A percentile compares a stretch with the other conserved stretches of the same genome.
Evolutionary conservation across 92 coral and sea anemone genomes (phyloP).

Genomic region (Actinostola sp.): DNA sequence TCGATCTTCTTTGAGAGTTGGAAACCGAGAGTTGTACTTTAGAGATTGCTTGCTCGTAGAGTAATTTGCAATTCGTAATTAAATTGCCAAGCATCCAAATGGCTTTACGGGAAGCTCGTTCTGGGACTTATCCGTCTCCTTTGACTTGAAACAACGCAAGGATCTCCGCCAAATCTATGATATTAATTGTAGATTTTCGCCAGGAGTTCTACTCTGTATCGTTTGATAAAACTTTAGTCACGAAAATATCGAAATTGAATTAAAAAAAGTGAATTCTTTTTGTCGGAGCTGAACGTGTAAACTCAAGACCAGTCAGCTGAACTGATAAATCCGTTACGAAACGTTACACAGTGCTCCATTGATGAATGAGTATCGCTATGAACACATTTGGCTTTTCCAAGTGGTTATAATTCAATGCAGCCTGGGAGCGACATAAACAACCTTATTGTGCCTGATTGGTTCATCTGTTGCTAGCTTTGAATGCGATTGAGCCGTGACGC

Average conservation of each 20-base stretch:
- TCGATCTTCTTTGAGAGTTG: not conserved
- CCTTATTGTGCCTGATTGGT: conserved; percentile 72
- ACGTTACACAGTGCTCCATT: not conserved
- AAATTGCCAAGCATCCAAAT: not conserved
- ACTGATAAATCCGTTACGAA: conserved; percentile 3
- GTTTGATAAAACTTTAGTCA: too few relatives aligned
- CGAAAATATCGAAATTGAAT: too few relatives aligned
- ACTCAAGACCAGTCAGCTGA: conserved; percentile 2
- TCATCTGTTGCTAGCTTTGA: conserved; percentile 71
- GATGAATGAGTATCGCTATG: conserved; percentile 72
- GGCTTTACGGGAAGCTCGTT: not conserved
- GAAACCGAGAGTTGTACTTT: conserved; percentile 2
- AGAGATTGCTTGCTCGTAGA: not conserved
- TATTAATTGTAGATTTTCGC: too few relatives aligned
- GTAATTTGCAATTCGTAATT: conserved; percentile 2
- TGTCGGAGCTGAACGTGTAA: not conserved
- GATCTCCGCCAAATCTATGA: not conserved
- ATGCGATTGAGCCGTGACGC: conserved; percentile 74
- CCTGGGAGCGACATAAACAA: conserved; percentile 78
- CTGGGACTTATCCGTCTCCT: not conserved
- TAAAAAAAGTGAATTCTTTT: too few relatives aligned
- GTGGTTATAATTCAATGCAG: conserved; percentile 67
- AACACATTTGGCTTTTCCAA: conserved; percentile 54
- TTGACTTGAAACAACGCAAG: not conserved
- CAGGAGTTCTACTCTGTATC: too few relatives aligned